These are phyloP conservation scores for Catamblyrhynchus diadema DNA, from an alignment of 2,797 vertebrate genomes.

Conservation along the genomic window DNA sequence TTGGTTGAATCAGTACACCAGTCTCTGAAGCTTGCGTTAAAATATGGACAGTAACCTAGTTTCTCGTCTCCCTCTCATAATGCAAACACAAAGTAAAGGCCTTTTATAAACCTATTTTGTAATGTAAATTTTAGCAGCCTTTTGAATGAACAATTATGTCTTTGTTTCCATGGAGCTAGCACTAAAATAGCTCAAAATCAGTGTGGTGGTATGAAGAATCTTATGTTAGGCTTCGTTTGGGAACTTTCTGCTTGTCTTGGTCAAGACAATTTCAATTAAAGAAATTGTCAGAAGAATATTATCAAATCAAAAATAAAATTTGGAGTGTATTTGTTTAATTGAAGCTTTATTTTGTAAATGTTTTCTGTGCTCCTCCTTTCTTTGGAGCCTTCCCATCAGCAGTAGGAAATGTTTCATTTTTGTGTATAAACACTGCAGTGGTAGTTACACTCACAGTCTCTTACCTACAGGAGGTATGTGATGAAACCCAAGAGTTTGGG, in stretches of 20 bases:
- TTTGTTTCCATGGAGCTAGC: constrained; percentile 62
- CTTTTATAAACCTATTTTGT: constrained; percentile 33
- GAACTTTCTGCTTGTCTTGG: background rate
- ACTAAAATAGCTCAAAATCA: constrained; percentile 3
- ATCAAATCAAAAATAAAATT: background rate
- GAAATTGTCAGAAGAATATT: background rate
- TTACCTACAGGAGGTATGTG: background rate
- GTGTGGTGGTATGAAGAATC: background rate
- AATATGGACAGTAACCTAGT: background rate
- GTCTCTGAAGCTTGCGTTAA: background rate
- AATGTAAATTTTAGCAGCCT: constrained; percentile 53
- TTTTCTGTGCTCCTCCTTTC: background rate
- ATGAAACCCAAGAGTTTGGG: background rate
- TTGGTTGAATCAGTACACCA: background rate
- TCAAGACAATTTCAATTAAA: background rate
- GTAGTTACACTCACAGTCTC: background rate
- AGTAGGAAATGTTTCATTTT: background rate
- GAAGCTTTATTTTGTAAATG: background rate
- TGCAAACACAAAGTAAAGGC: constrained; percentile 24
- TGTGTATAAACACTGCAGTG: background rate
- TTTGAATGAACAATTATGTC: constrained; percentile 46
- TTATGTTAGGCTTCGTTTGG: background rate
- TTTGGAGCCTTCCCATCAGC: background rate
- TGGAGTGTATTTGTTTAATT: background rate
- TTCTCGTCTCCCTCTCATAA: background rate